Conservation (phyloP, 2,888 invertebrate genomes). For the Brachyopa scutellaris region DNA sequence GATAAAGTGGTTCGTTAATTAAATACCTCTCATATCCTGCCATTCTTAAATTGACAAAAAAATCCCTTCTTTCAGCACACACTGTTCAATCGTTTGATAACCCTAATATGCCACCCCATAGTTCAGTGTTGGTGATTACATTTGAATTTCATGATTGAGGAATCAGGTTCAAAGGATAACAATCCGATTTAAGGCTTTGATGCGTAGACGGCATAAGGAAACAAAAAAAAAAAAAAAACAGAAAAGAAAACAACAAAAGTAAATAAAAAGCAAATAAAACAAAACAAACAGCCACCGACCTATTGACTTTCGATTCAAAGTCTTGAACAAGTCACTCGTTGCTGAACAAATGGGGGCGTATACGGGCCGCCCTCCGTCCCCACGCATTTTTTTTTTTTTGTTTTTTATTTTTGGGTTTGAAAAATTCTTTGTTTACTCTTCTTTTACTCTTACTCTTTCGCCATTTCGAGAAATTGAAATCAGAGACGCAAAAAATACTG, state of each 20-base stretch:
- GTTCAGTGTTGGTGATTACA: slow-evolving; percentile 66
- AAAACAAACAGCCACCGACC: slow-evolving; percentile 62
- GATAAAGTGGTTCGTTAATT: too few relatives aligned
- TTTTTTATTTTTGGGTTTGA: too few relatives aligned
- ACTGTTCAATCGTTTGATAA: slow-evolving; percentile 48
- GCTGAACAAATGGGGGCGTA: slow-evolving; percentile 37
- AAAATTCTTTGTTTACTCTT: slow-evolving; percentile 26
- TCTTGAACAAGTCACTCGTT: slow-evolving; percentile 19
- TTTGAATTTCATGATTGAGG: slow-evolving; percentile 71
- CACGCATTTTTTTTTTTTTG: slow-evolving; percentile 9
- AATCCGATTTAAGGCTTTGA: slow-evolving; percentile 67
- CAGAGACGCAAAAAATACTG: slow-evolving; percentile 44
- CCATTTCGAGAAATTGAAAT: slow-evolving; percentile 52
- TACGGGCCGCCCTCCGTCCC: slow-evolving; percentile 34
- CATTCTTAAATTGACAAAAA: too few relatives aligned
- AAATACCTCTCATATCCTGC: too few relatives aligned
- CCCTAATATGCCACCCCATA: slow-evolving; percentile 31
- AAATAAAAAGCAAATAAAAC: slow-evolving; percentile 49
- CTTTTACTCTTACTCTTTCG: background rate
- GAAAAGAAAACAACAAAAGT: slow-evolving; percentile 30
- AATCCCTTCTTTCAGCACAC: background rate
- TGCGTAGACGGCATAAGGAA: slow-evolving; percentile 45
- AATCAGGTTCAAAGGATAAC: slow-evolving; percentile 68
- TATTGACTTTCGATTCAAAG: slow-evolving; percentile 68
- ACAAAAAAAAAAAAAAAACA: slow-evolving; percentile 8